A percentile compares a stretch with the other conserved stretches of the same genome.
Conservation (phyloP, 2,797 vertebrate species). For the Sebastes cheni region DNA sequence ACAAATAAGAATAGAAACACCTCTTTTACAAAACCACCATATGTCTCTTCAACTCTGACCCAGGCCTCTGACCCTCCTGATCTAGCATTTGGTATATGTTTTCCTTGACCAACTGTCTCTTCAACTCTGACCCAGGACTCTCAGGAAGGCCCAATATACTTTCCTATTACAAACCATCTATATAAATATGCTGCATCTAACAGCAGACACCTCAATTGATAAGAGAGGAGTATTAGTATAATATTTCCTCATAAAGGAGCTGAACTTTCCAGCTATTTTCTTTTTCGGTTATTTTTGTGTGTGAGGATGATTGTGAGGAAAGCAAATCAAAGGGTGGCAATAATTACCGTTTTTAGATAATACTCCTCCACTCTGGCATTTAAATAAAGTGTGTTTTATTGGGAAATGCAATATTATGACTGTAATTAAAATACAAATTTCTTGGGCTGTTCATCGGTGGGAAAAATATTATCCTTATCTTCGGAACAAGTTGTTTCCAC, state of each 20-base stretch:
- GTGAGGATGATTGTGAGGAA: conserved; percentile 5
- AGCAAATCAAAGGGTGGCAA: conserved; percentile 1
- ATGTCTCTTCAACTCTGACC: too few relatives aligned
- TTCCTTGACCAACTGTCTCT: too few relatives aligned
- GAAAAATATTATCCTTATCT: not conserved
- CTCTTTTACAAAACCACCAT: too few relatives aligned
- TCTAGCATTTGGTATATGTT: too few relatives aligned
- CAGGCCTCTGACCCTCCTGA: too few relatives aligned
- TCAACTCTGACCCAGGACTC: too few relatives aligned
- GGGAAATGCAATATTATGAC: conserved; percentile 3
- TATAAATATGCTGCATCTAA: too few relatives aligned
- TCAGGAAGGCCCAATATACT: too few relatives aligned
- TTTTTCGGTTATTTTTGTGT: not conserved
- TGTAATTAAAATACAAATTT: conserved; percentile 5
- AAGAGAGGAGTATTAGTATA: not conserved
- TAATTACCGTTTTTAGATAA: conserved; percentile 37
- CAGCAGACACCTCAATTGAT: too few relatives aligned
- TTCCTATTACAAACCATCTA: too few relatives aligned
- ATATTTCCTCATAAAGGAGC: not conserved
- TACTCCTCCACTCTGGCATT: not conserved
- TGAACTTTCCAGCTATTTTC: not conserved
- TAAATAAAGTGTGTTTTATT: conserved; percentile 17
- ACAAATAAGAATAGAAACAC: too few relatives aligned
- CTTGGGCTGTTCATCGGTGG: not conserved
- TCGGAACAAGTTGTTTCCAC: not conserved